Conservation (phyloP, 1,140 invertebrate species). For the Andricus grossulariae region DNA sequence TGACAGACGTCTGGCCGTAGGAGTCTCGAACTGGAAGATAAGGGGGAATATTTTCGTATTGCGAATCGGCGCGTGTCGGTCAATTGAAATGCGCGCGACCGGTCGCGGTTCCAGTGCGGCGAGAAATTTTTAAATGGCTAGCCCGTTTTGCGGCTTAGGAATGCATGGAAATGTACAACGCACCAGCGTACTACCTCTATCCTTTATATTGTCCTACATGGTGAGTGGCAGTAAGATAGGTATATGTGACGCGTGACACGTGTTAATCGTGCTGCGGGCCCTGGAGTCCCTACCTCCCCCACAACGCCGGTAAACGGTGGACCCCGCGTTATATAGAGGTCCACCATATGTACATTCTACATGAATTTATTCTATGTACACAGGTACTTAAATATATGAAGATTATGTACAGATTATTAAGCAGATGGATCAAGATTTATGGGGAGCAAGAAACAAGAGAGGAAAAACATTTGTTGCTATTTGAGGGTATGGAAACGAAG, state of each 20-base stretch:
- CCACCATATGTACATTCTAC: no score
- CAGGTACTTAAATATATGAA: no score
- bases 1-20: slow-evolving; percentile 18
- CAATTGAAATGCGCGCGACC: slow-evolving; percentile 64
- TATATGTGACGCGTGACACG: slow-evolving; percentile 70
- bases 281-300: slow-evolving; percentile 60
- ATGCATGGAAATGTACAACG: slow-evolving; percentile 67
- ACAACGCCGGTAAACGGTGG: not conserved
- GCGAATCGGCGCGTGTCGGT: slow-evolving; percentile 44
- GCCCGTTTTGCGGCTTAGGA: slow-evolving; percentile 62
- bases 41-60: slow-evolving; percentile 48
- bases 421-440: no score
- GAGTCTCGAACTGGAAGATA: slow-evolving; percentile 6
- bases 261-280: slow-evolving; percentile 66
- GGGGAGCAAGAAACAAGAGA: no score
- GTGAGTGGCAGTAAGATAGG: slow-evolving; percentile 50
- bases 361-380: no score
- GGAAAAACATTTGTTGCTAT: no score
- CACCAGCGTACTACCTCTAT: slow-evolving; percentile 53
- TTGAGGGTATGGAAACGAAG: no score
- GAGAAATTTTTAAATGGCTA: slow-evolving; percentile 71
- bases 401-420: no score
- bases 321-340: not conserved
- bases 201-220: slow-evolving; percentile 65
- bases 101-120: slow-evolving; percentile 59